Evolutionary conservation across 2,888 invertebrate genomes (phyloP).

Genomic region (Tipula vernalis): DNA sequence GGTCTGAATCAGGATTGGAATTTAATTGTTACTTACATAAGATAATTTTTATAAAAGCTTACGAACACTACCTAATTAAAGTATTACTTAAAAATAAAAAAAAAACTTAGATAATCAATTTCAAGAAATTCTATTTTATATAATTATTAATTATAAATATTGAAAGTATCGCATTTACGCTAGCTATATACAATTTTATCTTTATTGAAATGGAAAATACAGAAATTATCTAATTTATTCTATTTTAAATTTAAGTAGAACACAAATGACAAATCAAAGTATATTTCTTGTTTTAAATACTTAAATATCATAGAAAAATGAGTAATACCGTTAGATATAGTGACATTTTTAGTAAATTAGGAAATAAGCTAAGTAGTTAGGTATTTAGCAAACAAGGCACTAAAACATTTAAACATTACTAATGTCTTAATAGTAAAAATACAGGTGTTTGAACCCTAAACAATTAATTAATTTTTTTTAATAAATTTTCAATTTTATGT

Average conservation of each 20-base stretch:
- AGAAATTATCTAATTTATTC: not conserved
- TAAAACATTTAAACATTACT: no score
- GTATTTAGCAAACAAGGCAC: not conserved
- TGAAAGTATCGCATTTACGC: no score
- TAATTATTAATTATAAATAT: no score
- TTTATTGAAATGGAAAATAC: not conserved
- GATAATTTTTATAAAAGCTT: no score
- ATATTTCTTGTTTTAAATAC: not conserved
- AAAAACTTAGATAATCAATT: no score
- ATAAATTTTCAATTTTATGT: not conserved
- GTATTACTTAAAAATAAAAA: no score
- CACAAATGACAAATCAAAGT: not conserved
- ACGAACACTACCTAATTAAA: no score
- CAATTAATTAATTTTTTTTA: no score
- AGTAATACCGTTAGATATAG: not conserved
- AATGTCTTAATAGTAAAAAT: no score
- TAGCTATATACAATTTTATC: not conserved
- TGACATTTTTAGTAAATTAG: not conserved
- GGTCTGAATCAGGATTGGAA: no score
- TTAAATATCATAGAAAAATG: not conserved
- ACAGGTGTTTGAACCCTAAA: not conserved
- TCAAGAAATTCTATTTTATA: no score
- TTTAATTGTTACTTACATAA: no score
- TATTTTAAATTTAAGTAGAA: not conserved
- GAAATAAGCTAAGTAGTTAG: not conserved